Base-by-base conservation (phyloP, 2,888 invertebrate species). In the Pammene aurita region DNA sequence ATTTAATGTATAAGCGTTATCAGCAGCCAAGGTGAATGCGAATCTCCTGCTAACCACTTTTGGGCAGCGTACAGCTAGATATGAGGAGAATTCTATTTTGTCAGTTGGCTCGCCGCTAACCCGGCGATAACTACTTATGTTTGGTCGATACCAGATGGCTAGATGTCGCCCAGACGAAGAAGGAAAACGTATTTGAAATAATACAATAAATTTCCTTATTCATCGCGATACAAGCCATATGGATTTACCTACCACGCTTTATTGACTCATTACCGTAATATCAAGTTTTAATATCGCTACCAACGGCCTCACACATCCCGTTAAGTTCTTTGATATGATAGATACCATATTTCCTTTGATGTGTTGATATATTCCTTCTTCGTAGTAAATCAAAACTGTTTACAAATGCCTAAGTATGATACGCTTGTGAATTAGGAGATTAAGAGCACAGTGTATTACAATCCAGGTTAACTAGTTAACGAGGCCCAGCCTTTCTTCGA, bases 1-100 rank as follows among this genome's bases (percentile, higher is more conserved):
- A 80, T 81, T 77, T 78, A 81, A 80, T 76, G 78, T 79, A 74
- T 76, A 50, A 60, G 52, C 56, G 56, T 69, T 55, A 71, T 69
- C 65, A 67, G 34, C 34, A 41, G 16, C 55, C 71, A 64, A 71
- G 67, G 65, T 66, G 58, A 65, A 65, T 73, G 71, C 50, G 71
- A 65, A 75, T 72, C 79, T 72, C 77, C 71, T 56, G 35, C 71
- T 64, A 80, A 77, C 78, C 70, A 74, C 71, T 72, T 73, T 73
- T 67, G 66, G 63, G 65, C 75, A 67, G 76, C 67, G 63, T 65
- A 41, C 41, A 75, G 69, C 75, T 74, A 70, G 77, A 77, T 76
- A 56, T 75, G 74, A 79, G 78, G 75, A 79, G 75, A 77, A 67
- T 61, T 55, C 70, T 71, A 76, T 76, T 76, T 77, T 68, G 74